Percentiles rank a stretch among this genome's conserved stretches.
Conservation (phyloP, 2,888 invertebrate genomes). For the Eumerus sabulonum region DNA sequence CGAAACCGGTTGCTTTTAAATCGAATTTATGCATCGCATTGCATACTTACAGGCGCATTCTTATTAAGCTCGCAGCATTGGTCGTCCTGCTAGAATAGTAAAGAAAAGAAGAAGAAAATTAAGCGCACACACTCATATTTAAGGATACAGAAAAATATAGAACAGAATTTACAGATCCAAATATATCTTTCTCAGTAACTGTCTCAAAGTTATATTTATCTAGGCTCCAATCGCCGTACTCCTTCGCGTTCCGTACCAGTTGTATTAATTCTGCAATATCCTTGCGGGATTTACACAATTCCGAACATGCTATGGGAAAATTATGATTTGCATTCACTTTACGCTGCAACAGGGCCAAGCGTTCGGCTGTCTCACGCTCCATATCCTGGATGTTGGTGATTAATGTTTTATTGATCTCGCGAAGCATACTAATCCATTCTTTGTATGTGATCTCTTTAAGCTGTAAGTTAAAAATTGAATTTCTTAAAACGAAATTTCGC, state of each 20-base stretch:
- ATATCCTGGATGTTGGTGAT: conserved; percentile 83
- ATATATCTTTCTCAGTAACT: conserved; percentile 76
- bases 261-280: conserved; percentile 79
- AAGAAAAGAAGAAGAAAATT: background rate
- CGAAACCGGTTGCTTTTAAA: background rate
- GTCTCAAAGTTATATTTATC: conserved; percentile 79
- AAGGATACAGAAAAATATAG: no score
- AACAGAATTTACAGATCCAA: conserved; percentile 69
- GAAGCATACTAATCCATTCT: conserved; percentile 83
- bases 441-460: conserved; percentile 82
- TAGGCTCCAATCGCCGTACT: conserved; percentile 77
- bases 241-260: conserved; percentile 78
- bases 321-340: conserved; percentile 70
- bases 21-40: background rate
- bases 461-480: conserved; percentile 78
- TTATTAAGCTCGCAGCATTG: conserved; percentile 1
- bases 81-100: conserved; percentile 21
- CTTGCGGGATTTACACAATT: conserved; percentile 72
- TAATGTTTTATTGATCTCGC: conserved; percentile 82
- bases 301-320: conserved; percentile 37
- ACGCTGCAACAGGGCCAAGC: conserved; percentile 80
- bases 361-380: conserved; percentile 82
- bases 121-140: no score
- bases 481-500: background rate
- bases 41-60: no score